Conservation (phyloP, 2,888 invertebrate genomes). For the Corythucha ciliata region DNA sequence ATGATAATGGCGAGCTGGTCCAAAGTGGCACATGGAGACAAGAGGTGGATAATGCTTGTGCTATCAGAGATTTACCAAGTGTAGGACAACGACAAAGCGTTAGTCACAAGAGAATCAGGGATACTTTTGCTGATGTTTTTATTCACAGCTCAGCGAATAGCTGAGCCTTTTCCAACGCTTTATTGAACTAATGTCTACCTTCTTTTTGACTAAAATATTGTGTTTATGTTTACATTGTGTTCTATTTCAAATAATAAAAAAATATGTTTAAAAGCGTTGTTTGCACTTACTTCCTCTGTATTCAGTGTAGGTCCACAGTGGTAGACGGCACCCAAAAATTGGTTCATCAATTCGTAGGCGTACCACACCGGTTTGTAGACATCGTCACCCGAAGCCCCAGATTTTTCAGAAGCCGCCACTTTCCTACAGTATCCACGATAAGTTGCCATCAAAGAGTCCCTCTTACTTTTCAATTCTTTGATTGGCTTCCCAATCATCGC, state of each 20-base stretch:
- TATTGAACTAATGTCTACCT: not conserved
- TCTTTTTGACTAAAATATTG: conserved; percentile 3
- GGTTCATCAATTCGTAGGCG: not conserved
- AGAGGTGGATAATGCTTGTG: conserved; percentile 1
- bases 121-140: conserved; percentile 6
- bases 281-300: conserved; percentile 1
- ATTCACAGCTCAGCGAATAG: conserved; percentile 7
- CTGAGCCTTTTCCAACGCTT: not conserved
- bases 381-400: no score
- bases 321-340: conserved; percentile 1
- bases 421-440: conserved; percentile 42
- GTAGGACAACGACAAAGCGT: not conserved
- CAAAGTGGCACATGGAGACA: conserved; percentile 1
- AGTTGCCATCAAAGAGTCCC: conserved; percentile 30
- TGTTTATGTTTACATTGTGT: not conserved
- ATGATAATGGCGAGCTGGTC: not conserved
- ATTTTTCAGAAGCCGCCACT: conserved; percentile 38
- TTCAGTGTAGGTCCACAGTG: conserved; percentile 1
- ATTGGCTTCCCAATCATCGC: conserved; percentile 2
- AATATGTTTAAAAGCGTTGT: no score
- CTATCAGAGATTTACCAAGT: not conserved
- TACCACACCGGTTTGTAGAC: conserved; percentile 26
- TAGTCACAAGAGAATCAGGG: not conserved
- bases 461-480: conserved; percentile 29
- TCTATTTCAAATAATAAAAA: not conserved